Conservation (phyloP, 2,888 invertebrate species). For the Zaprionus obscuricornis region DNA sequence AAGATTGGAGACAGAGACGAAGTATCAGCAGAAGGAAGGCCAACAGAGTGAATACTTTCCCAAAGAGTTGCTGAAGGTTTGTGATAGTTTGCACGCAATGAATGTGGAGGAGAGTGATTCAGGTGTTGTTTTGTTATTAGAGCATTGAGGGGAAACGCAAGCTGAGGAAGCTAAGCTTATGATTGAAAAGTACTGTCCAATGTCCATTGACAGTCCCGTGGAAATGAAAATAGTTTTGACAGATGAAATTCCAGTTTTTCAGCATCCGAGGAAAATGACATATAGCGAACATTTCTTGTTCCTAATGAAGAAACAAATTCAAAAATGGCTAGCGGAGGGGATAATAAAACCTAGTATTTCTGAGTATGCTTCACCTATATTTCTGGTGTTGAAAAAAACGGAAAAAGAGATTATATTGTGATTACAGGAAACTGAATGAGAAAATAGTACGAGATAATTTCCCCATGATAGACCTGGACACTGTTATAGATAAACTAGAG, state of each 20-base stretch:
- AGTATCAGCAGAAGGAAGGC: no score
- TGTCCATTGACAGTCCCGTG: neutral
- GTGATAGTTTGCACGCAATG: no score
- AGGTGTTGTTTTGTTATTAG: no score
- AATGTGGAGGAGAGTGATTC: no score
- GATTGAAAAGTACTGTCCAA: neutral
- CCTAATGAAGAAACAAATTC: neutral
- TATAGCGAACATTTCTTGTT: neutral
- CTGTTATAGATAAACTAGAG: constrained; percentile 3
- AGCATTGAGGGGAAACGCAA: neutral
- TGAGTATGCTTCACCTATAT: neutral
- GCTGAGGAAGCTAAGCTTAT: neutral
- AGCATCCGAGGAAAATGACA: neutral
- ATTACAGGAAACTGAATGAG: constrained; percentile 2
- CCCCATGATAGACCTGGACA: constrained; percentile 4
- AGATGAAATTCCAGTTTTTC: neutral
- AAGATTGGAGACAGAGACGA: no score
- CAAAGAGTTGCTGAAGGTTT: no score
- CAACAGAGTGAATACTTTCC: no score
- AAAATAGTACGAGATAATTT: constrained; percentile 14
- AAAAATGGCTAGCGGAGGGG: neutral
- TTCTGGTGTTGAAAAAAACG: neutral
- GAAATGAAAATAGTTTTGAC: neutral
- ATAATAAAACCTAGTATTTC: neutral
- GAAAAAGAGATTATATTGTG: neutral